Conservation (phyloP, 2,797 vertebrate species). For the Cryptoblepharus egeriae region DNA sequence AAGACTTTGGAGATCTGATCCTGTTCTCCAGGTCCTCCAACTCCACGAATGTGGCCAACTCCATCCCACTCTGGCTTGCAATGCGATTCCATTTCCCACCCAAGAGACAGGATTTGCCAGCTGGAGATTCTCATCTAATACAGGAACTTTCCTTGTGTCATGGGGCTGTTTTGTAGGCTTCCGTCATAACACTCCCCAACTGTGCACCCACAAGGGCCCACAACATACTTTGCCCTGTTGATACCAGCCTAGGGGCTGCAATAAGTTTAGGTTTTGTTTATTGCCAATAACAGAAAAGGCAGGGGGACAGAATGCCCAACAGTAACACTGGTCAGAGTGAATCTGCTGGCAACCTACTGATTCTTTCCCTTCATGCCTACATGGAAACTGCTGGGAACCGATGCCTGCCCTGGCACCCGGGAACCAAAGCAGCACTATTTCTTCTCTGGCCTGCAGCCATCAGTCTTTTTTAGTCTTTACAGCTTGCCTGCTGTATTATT, state of each 20-base stretch:
- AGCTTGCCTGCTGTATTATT: not conserved
- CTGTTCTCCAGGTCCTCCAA: too few relatives aligned
- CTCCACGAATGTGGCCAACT: accelerated
- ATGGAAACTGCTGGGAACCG: not conserved
- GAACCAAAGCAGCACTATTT: not conserved
- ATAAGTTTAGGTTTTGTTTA: too few relatives aligned
- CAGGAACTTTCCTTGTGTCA: not conserved
- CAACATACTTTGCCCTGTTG: not conserved
- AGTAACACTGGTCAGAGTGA: not conserved
- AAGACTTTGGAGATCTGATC: too few relatives aligned
- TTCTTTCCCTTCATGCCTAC: not conserved
- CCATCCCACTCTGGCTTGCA: not conserved
- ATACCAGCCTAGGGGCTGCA: accelerated
- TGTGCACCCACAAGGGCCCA: not conserved
- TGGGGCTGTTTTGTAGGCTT: not conserved
- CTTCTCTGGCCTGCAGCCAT: not conserved
- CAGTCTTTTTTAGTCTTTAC: not conserved
- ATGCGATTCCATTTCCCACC: not conserved
- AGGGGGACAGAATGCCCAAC: not conserved
- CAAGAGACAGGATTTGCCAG: not conserved
- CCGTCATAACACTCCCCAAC: too few relatives aligned
- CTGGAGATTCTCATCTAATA: not conserved
- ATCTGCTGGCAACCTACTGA: too few relatives aligned
- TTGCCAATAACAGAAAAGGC: not conserved
- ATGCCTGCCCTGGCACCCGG: not conserved